Conservation (phyloP, 64 coral and sea anemone genomes). For the Actinia equina region DNA sequence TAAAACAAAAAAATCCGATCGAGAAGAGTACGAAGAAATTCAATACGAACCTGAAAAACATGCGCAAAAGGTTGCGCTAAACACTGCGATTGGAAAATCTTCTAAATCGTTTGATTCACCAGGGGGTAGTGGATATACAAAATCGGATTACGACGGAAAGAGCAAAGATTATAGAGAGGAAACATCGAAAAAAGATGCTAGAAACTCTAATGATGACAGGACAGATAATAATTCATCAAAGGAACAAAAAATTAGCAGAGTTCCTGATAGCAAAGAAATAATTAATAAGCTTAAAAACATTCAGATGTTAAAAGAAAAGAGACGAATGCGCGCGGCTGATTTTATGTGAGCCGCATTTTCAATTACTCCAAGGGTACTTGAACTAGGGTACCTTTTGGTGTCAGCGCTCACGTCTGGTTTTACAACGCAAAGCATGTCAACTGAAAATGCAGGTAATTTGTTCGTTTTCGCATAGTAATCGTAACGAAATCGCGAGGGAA, state of each 20-base stretch:
- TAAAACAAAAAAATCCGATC: neutral
- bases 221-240: neutral
- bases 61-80: neutral
- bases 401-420: too few species aligned
- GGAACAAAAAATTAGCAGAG: neutral
- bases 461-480: too few species aligned
- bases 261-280: conserved; percentile 74
- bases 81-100: neutral
- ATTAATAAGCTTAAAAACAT: conserved; percentile 83
- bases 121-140: neutral
- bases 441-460: too few species aligned
- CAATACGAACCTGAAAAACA: neutral
- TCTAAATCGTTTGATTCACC: neutral
- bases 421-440: too few species aligned
- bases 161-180: neutral
- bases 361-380: too few species aligned
- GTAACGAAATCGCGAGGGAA: too few species aligned
- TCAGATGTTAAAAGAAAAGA: conserved; percentile 63
- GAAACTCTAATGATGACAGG: neutral
- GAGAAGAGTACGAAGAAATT: neutral
- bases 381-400: neutral
- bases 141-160: neutral
- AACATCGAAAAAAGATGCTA: neutral
- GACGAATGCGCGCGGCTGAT: conserved; percentile 79
- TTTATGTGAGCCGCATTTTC: conserved; percentile 63